These are phyloP conservation scores for Machimus rusticus DNA, from an alignment of 2,888 invertebrate species.

Conservation along the genomic window DNA sequence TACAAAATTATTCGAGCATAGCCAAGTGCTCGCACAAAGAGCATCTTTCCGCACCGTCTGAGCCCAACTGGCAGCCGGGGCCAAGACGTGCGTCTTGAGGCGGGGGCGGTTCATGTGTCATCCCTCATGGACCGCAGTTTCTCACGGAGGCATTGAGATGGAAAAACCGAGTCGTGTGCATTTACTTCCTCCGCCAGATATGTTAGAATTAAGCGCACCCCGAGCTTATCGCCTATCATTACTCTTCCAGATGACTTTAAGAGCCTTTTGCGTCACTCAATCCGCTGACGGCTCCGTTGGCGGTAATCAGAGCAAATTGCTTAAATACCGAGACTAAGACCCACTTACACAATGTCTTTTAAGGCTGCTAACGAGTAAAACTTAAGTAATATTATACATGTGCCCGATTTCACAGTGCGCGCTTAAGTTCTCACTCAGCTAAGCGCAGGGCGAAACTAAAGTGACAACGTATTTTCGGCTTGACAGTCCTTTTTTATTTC, in stretches of 20 bases:
- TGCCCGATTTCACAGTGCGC: too few species aligned
- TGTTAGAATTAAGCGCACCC: background rate
- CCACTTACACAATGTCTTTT: background rate
- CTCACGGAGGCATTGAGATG: background rate
- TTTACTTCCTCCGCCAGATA: background rate
- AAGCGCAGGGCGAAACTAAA: too few species aligned
- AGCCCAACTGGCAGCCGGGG: background rate
- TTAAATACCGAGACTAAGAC: background rate
- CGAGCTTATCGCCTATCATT: background rate
- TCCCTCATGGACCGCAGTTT: background rate
- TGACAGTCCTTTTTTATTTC: too few species aligned
- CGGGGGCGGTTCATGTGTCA: background rate
- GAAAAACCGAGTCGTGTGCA: background rate
- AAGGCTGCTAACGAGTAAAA: background rate
- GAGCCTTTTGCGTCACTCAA: background rate
- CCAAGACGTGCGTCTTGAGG: too few species aligned
- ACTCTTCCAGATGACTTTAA: background rate
- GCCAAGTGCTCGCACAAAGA: background rate
- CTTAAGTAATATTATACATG: too few species aligned
- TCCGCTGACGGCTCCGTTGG: background rate
- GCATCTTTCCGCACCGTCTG: background rate
- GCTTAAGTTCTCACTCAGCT: too few species aligned
- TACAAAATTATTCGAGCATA: background rate
- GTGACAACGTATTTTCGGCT: too few species aligned
- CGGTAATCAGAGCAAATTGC: background rate